Evolutionary conservation across 1,140 invertebrate species (phyloP).

Genomic region (Caenorhabditis tropicalis): DNA sequence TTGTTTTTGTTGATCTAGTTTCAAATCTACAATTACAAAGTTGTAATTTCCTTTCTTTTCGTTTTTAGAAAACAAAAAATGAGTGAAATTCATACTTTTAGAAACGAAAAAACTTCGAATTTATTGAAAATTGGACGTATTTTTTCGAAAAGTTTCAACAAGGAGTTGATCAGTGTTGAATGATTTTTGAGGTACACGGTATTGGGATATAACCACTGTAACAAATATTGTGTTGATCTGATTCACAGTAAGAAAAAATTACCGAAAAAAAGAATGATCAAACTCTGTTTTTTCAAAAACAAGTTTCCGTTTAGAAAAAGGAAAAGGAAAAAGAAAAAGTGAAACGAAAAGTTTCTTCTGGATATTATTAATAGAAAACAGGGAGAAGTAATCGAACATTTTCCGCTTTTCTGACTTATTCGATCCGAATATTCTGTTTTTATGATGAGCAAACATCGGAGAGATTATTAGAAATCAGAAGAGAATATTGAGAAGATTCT

Average conservation of each 20-base stretch:
- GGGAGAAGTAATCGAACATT: constrained; percentile 17
- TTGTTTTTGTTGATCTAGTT: neutral
- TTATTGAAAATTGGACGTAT: too few relatives aligned
- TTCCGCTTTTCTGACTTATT: constrained; percentile 9
- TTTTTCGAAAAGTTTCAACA: too few relatives aligned
- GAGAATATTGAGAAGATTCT: neutral
- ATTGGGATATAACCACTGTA: too few relatives aligned
- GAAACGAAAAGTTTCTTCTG: neutral
- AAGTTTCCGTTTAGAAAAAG: neutral
- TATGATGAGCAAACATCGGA: neutral
- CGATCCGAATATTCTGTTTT: neutral
- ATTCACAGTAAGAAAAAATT: neutral
- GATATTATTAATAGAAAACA: constrained; percentile 33
- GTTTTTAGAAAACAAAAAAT: too few relatives aligned
- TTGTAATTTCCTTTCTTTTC: too few relatives aligned
- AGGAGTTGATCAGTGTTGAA: too few relatives aligned
- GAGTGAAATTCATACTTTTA: too few relatives aligned
- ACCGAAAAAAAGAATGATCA: neutral
- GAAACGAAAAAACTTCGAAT: too few relatives aligned
- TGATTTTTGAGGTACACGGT: too few relatives aligned
- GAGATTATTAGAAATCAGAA: neutral
- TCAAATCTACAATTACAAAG: neutral
- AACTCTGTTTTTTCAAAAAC: too few relatives aligned
- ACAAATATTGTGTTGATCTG: neutral
- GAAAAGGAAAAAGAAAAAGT: neutral